Conservation (phyloP, 2,113 vertebrate genomes). For the Neodontobutis hainanensis region DNA sequence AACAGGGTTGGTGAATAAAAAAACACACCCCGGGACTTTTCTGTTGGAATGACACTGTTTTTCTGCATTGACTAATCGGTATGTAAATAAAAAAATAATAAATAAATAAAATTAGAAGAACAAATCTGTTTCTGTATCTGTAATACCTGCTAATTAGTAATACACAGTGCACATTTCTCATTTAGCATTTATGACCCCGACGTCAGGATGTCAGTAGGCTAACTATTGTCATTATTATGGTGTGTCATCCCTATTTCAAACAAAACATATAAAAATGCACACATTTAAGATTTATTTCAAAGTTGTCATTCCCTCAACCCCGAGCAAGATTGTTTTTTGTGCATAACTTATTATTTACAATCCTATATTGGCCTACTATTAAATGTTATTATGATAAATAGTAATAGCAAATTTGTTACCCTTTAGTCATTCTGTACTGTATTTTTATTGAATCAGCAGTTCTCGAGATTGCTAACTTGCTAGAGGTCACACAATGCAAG, state of each 20-base stretch:
- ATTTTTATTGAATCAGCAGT: constrained; percentile 58
- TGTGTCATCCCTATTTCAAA: too few species aligned
- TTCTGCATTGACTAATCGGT: background rate
- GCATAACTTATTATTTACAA: too few species aligned
- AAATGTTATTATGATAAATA: too few species aligned
- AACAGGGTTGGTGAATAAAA: constrained; percentile 1
- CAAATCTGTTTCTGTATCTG: constrained; percentile 20
- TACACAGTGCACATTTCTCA: background rate
- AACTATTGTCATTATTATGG: too few species aligned
- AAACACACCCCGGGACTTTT: background rate
- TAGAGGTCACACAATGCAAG: constrained; percentile 80
- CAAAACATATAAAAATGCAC: too few species aligned
- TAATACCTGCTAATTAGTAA: constrained; percentile 55
- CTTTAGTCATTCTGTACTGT: constrained; percentile 20
- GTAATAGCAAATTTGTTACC: too few species aligned
- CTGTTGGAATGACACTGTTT: background rate
- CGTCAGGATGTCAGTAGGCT: too few species aligned
- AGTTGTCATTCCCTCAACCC: too few species aligned
- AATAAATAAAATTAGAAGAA: constrained; percentile 6
- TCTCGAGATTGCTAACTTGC: constrained; percentile 64
- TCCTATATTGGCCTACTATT: too few species aligned
- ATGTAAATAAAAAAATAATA: too few species aligned
- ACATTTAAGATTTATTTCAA: too few species aligned
- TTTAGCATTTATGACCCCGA: background rate
- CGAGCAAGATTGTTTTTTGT: too few species aligned